phyloP scores from a whole-genome alignment of 1,140 invertebrate genomes.

The Papilio xuthus region DNA sequence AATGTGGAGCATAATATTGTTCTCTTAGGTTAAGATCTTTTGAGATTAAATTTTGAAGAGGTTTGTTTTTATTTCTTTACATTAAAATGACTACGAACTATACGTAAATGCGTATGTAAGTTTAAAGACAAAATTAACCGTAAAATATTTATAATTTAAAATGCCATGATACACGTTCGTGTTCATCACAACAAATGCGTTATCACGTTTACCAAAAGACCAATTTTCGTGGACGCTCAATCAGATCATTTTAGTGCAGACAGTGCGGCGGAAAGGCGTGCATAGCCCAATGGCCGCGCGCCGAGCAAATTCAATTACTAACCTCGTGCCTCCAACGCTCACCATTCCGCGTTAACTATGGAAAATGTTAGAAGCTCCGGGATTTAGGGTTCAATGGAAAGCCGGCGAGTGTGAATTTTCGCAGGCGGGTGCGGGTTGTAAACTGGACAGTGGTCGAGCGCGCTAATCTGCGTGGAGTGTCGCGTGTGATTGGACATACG shows the following conservation, averaged over 20 bases:
- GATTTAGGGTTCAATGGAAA: constrained; percentile 67
- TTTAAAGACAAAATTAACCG: not conserved
- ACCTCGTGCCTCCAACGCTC: constrained; percentile 49
- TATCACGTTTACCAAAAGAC: constrained; percentile 47
- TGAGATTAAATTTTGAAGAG: no score
- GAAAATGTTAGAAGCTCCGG: constrained; percentile 47
- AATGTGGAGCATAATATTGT: no score
- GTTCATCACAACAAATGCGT: constrained; percentile 38
- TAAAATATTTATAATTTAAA: not conserved
- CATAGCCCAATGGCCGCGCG: constrained; percentile 43
- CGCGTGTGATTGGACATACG: constrained; percentile 78
- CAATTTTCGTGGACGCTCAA: constrained; percentile 52
- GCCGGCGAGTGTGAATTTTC: constrained; percentile 67
- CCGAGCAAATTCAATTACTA: constrained; percentile 48
- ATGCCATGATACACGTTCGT: not conserved
- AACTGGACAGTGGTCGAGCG: constrained; percentile 63
- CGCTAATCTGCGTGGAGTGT: constrained; percentile 79
- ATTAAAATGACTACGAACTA: no score
- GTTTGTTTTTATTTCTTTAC: no score
- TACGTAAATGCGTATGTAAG: not conserved
- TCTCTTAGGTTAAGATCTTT: no score
- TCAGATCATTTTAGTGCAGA: constrained; percentile 64
- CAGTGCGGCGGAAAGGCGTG: constrained; percentile 57
- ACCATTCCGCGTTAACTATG: constrained; percentile 65
- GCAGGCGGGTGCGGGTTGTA: constrained; percentile 50